These are phyloP conservation scores for Melanocharis versteri DNA, from an alignment of 2,113 vertebrate genomes.

Conservation along the genomic window DNA sequence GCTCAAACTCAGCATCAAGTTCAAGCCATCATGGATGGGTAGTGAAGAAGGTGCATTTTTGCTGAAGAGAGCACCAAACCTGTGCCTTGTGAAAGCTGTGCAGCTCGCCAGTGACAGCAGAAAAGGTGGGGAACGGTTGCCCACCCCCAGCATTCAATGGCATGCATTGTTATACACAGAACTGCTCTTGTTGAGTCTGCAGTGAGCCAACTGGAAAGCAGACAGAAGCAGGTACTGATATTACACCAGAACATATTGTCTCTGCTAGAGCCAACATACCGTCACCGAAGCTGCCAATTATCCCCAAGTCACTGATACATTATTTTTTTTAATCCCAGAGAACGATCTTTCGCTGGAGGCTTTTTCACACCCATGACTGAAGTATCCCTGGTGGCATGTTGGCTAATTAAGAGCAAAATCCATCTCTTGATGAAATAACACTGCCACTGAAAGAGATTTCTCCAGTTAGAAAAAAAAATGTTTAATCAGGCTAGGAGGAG, in stretches of 20 bases:
- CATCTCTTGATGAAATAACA: slow-evolving; percentile 81
- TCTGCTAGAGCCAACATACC: slow-evolving; percentile 64
- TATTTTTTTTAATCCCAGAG: slow-evolving; percentile 60
- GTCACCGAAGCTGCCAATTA: slow-evolving; percentile 73
- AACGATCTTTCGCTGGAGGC: slow-evolving; percentile 76
- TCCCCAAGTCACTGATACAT: slow-evolving; percentile 65
- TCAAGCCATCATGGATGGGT: background rate
- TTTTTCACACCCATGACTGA: slow-evolving; percentile 81
- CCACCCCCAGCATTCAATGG: background rate
- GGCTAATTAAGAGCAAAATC: slow-evolving; percentile 84
- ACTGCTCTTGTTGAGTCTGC: slow-evolving; percentile 51
- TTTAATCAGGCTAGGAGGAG: slow-evolving; percentile 75
- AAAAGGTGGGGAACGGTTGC: background rate
- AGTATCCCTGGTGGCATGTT: slow-evolving; percentile 76
- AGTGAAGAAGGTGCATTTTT: background rate
- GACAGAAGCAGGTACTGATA: slow-evolving; percentile 62
- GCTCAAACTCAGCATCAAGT: background rate
- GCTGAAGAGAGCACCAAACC: background rate
- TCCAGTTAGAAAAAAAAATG: slow-evolving; percentile 50
- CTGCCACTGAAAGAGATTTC: slow-evolving; percentile 70
- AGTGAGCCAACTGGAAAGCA: slow-evolving; percentile 67
- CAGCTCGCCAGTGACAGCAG: background rate
- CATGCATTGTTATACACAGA: background rate
- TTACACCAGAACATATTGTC: slow-evolving; percentile 69
- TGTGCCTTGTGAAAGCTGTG: background rate